These are phyloP conservation scores for Neuroterus valhalla DNA, from an alignment of 1,140 invertebrate species.

Conservation along the genomic window DNA sequence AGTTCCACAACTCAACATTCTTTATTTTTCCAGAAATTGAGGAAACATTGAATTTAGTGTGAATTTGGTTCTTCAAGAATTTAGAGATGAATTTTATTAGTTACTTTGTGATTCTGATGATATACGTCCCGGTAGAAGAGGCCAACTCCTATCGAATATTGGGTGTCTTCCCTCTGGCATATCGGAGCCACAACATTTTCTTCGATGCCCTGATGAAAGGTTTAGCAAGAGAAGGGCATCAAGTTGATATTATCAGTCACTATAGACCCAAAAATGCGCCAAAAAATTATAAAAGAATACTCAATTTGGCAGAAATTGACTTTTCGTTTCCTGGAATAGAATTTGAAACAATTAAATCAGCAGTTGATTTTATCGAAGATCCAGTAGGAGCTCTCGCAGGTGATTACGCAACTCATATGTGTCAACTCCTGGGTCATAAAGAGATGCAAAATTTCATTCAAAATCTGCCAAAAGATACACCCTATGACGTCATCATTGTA, in stretches of 20 bases:
- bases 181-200: constrained; percentile 64
- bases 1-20: too few relatives aligned
- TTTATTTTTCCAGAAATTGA: too few relatives aligned
- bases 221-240: constrained; percentile 68
- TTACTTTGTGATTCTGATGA: neutral
- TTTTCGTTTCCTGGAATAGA: neutral
- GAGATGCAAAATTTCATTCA: constrained; percentile 40
- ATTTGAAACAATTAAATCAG: neutral
- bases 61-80: too few relatives aligned
- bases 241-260: constrained; percentile 51
- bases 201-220: constrained; percentile 64
- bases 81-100: neutral
- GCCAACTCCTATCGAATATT: constrained; percentile 51
- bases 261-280: constrained; percentile 32
- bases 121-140: neutral
- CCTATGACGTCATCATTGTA: constrained; percentile 51
- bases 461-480: constrained; percentile 48
- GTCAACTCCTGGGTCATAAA: constrained; percentile 44
- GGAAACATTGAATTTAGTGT: too few relatives aligned
- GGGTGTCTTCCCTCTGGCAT: constrained; percentile 62
- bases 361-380: neutral
- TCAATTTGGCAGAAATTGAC: neutral
- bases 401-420: constrained; percentile 43
- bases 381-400: neutral
- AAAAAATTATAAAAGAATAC: constrained; percentile 48